Evolutionary conservation across 2,888 invertebrate genomes (phyloP).

Genomic region (Diarsia mendica): DNA sequence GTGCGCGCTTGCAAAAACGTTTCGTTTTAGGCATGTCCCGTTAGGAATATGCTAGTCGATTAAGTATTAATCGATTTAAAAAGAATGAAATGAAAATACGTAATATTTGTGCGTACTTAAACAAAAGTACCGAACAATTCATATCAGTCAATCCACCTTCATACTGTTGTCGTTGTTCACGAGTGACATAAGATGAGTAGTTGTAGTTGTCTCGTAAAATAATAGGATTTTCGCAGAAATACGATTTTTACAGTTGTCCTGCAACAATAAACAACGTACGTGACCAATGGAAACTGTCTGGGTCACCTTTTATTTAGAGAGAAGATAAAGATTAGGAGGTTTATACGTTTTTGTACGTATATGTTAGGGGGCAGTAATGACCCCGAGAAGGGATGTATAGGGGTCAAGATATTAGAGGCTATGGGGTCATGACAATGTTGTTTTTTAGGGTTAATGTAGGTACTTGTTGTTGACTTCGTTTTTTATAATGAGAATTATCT

Average conservation of each 20-base stretch:
- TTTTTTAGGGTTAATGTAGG: not conserved
- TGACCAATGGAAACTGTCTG: constrained; percentile 11
- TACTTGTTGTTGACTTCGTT: not conserved
- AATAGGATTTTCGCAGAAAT: not conserved
- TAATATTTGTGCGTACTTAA: no score
- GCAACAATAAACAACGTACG: not conserved
- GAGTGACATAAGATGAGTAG: not conserved
- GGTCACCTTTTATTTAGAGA: constrained; percentile 30
- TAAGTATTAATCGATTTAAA: no score
- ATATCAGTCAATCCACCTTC: not conserved
- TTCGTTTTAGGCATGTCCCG: no score
- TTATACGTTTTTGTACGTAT: not conserved
- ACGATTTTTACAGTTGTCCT: not conserved
- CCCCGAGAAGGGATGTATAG: not conserved
- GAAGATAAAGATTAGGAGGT: not conserved
- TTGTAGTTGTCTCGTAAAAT: not conserved
- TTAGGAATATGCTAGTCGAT: no score
- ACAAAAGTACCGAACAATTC: no score
- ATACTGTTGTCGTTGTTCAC: not conserved
- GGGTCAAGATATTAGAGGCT: not conserved
- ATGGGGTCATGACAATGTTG: not conserved
- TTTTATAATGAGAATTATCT: not conserved
- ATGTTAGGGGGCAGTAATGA: not conserved
- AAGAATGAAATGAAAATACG: no score
- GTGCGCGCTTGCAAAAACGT: no score